phyloP scores from a whole-genome alignment of 2,113 vertebrate genomes.

The Procapra przewalskii region DNA sequence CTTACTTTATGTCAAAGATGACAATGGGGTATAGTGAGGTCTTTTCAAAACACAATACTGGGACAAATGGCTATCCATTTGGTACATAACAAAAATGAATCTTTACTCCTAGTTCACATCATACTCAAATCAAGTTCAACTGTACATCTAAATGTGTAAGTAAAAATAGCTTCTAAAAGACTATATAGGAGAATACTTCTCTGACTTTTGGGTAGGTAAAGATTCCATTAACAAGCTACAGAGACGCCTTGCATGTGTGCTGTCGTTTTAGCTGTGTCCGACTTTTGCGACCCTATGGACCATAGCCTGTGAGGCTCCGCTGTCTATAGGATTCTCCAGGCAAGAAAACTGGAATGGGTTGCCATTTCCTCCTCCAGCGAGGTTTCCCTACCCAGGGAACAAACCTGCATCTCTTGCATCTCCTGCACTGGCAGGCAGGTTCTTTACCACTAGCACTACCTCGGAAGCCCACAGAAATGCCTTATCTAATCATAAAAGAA shows the following conservation, averaged over 20 bases:
- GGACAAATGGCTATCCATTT: neutral
- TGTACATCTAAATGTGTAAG: neutral
- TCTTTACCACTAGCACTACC: neutral
- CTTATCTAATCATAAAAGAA: neutral
- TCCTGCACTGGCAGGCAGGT: neutral
- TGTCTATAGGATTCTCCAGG: neutral
- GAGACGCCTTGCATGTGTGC: neutral
- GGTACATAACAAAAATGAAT: neutral
- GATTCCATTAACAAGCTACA: neutral
- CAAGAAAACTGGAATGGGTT: neutral
- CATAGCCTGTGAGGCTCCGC: neutral
- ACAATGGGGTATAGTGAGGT: neutral
- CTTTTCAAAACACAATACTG: neutral
- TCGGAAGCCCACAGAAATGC: neutral
- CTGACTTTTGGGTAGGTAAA: neutral
- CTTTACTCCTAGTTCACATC: neutral
- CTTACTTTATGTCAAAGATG: neutral
- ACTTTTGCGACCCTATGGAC: neutral
- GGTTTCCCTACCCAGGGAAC: neutral
- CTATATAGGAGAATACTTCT: neutral
- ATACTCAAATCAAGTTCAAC: neutral
- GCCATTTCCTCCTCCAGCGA: neutral
- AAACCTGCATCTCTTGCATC: neutral
- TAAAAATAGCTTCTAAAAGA: conserved; percentile 14
- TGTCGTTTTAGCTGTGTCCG: neutral